Percentiles rank a stretch among this genome's conserved stretches.
These are phyloP conservation scores for Microtus ochrogaster DNA, from an alignment of 2,113 vertebrate species.

Conservation along the genomic window DNA sequence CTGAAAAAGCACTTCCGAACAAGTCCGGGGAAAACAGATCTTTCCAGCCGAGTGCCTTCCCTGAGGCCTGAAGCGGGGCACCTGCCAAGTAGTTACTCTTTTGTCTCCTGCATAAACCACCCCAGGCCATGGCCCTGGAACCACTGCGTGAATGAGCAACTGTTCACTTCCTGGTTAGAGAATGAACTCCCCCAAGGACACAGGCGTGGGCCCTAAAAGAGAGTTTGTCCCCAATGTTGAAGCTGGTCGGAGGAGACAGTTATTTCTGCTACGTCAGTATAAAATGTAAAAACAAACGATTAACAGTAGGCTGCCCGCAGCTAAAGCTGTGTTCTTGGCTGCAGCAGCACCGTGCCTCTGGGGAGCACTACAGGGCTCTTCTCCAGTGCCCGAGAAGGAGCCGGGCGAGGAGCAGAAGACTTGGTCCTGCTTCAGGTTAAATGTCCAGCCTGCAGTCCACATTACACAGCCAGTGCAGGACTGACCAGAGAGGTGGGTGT, in stretches of 20 bases:
- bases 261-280: constrained; percentile 8
- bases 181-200: not conserved
- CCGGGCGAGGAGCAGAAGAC: not conserved
- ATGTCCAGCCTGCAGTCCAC: not conserved
- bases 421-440: not conserved
- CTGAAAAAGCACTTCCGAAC: constrained; percentile 76
- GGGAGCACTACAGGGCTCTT: constrained; percentile 51
- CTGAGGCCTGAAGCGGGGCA: constrained; percentile 52
- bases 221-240: not conserved
- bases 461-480: not conserved
- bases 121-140: constrained; percentile 27
- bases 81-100: constrained; percentile 68
- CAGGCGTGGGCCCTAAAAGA: not conserved
- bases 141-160: not conserved
- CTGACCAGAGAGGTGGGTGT: not conserved
- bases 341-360: constrained; percentile 52
- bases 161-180: not conserved
- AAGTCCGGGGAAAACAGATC: constrained; percentile 62
- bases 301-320: constrained; percentile 13
- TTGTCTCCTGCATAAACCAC: constrained; percentile 43
- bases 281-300: constrained; percentile 56
- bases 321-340: constrained; percentile 61
- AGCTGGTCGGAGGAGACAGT: not conserved
- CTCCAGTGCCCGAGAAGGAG: constrained; percentile 45
- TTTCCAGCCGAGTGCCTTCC: constrained; percentile 75